Conservation (phyloP, 1,140 invertebrate species). For the Musca domestica region DNA sequence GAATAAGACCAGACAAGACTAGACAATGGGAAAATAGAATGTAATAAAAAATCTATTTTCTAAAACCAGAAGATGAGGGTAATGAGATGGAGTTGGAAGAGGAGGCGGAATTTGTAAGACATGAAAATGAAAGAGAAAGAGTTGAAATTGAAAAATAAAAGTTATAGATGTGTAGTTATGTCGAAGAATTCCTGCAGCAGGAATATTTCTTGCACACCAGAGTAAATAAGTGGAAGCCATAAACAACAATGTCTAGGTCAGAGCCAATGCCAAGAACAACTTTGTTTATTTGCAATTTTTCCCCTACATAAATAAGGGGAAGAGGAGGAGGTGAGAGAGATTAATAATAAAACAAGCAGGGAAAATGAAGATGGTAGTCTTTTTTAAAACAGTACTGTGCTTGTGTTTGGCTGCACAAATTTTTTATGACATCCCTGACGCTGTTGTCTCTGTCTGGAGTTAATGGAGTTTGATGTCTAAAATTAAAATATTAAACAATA, state of each 20-base stretch:
- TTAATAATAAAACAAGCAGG: slow-evolving; percentile 1
- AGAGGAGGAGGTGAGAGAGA: not conserved
- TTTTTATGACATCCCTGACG: not conserved
- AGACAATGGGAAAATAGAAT: not conserved
- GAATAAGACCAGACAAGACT: no score
- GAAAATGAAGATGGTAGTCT: not conserved
- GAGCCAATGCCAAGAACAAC: not conserved
- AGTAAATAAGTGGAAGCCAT: not conserved
- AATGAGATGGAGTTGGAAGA: not conserved
- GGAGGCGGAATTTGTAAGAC: not conserved
- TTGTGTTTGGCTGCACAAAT: not conserved
- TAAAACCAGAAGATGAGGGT: not conserved
- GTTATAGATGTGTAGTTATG: not conserved
- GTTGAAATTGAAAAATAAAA: slow-evolving; percentile 22
- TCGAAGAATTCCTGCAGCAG: not conserved
- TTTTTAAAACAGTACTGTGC: not conserved
- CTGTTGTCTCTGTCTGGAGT: not conserved
- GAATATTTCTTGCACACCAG: not conserved
- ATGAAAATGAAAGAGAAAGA: not conserved
- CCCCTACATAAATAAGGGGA: no score
- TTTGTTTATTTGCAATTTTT: no score
- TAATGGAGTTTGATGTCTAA: slow-evolving; percentile 14
- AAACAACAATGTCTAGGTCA: slow-evolving; percentile 15
- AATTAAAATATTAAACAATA: slow-evolving; percentile 10
- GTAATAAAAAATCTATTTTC: not conserved